Percentiles rank a stretch among this genome's conserved stretches.
Conservation (phyloP, 2,113 vertebrate species). For the Aplodontia rufa region DNA sequence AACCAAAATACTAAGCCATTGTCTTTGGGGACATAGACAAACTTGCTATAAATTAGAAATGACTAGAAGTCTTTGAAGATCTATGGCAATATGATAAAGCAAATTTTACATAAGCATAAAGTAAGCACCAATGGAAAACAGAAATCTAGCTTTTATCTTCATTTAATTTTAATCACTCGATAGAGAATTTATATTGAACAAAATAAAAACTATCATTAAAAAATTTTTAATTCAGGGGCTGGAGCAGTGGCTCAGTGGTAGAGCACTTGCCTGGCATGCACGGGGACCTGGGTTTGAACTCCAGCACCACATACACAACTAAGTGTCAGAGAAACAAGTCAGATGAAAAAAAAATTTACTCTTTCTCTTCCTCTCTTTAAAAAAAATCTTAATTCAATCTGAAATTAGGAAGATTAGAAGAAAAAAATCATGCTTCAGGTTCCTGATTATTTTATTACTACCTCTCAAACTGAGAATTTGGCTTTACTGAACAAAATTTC, state of each 20-base stretch:
- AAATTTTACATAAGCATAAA: not conserved
- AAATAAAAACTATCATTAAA: not conserved
- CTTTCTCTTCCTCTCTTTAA: too few relatives aligned
- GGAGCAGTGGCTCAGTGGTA: too few relatives aligned
- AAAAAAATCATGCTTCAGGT: not conserved
- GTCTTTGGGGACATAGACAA: not conserved
- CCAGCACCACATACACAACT: too few relatives aligned
- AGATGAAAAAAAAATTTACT: too few relatives aligned
- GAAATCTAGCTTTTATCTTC: not conserved
- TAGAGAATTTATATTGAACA: not conserved
- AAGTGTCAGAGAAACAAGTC: too few relatives aligned
- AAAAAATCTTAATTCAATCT: not conserved
- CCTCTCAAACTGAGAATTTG: not conserved
- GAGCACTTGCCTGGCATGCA: too few relatives aligned
- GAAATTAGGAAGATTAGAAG: conserved; percentile 3
- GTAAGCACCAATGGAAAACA: not conserved
- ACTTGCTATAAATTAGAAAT: not conserved
- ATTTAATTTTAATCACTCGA: not conserved
- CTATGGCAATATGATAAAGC: not conserved
- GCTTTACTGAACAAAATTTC: not conserved
- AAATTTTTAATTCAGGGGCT: not conserved
- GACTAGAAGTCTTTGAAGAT: not conserved
- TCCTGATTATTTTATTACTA: conserved; percentile 13
- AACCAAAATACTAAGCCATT: not conserved
- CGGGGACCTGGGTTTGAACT: too few relatives aligned